These are phyloP conservation scores for Nyctibius bracteatus DNA, from an alignment of 2,113 vertebrate species.

Conservation along the genomic window DNA sequence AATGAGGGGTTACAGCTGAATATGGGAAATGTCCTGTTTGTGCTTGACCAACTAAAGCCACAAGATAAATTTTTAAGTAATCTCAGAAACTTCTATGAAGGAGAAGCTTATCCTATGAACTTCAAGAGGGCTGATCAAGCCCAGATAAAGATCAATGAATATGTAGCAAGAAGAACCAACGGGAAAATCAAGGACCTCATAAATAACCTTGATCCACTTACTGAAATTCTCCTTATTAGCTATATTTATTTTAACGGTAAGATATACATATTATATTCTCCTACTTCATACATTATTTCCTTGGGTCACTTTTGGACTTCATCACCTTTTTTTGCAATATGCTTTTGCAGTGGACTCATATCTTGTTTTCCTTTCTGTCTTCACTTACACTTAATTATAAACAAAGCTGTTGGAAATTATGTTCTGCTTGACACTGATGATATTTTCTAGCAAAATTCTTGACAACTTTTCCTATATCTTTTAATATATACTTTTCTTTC, in stretches of 20 bases:
- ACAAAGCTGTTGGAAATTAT: not conserved
- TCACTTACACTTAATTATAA: not conserved
- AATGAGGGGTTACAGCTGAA: slow-evolving; percentile 66
- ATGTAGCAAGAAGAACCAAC: slow-evolving; percentile 77
- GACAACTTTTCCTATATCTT: not conserved
- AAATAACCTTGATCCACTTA: slow-evolving; percentile 69
- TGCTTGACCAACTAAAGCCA: slow-evolving; percentile 67
- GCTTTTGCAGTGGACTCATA: not conserved
- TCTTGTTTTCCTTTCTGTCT: not conserved
- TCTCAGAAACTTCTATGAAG: slow-evolving; percentile 66
- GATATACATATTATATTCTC: not conserved
- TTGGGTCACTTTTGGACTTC: not conserved
- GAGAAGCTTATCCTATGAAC: slow-evolving; percentile 74
- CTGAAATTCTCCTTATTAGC: slow-evolving; percentile 82
- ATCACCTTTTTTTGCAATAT: not conserved
- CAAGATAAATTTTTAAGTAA: slow-evolving; percentile 63
- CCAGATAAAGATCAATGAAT: slow-evolving; percentile 72
- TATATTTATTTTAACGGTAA: slow-evolving; percentile 82
- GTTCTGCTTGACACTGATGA: not conserved
- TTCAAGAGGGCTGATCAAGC: slow-evolving; percentile 73
- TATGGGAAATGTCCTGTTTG: slow-evolving; percentile 73
- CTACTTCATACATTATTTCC: not conserved
- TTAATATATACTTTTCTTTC: not conserved
- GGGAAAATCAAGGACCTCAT: slow-evolving; percentile 79
- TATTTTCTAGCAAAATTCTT: not conserved